Percentiles rank a stretch among this genome's conserved stretches.
Conservation (phyloP, 1,140 invertebrate genomes). For the Calliphora vicina region DNA sequence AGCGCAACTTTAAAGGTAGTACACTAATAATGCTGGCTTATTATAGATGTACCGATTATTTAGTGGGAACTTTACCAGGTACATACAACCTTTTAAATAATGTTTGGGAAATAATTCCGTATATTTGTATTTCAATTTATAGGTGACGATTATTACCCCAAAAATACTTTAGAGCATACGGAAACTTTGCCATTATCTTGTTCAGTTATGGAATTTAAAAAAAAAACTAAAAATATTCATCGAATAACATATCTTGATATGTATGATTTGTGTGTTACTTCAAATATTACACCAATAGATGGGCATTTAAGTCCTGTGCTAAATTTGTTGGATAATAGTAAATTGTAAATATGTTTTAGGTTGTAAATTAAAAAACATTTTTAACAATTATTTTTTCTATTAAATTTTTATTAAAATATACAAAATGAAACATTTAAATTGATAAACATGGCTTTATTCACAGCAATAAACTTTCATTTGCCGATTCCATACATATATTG, state of each 20-base stretch:
- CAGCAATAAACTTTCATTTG: neutral
- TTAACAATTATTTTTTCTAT: neutral
- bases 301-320: conserved; percentile 47
- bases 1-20: conserved; percentile 55
- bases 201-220: conserved; percentile 43
- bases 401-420: neutral
- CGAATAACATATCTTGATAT: conserved; percentile 52
- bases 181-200: conserved; percentile 41
- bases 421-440: neutral
- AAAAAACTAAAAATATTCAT: conserved; percentile 47
- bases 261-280: conserved; percentile 45
- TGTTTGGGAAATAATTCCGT: neutral
- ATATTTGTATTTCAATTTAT: neutral
- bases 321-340: conserved; percentile 43
- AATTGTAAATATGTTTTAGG: conserved; percentile 4
- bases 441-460: neutral
- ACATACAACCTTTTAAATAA: neutral
- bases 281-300: conserved; percentile 47
- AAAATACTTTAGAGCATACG: conserved; percentile 43
- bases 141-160: conserved; percentile 59
- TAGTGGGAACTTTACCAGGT: conserved; percentile 59
- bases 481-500: conserved; percentile 47
- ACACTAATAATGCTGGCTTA: conserved; percentile 64
- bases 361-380: neutral
- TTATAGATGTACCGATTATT: conserved; percentile 55